phyloP scores from a whole-genome alignment of 2,113 vertebrate species.

The Terrapene triunguis region DNA sequence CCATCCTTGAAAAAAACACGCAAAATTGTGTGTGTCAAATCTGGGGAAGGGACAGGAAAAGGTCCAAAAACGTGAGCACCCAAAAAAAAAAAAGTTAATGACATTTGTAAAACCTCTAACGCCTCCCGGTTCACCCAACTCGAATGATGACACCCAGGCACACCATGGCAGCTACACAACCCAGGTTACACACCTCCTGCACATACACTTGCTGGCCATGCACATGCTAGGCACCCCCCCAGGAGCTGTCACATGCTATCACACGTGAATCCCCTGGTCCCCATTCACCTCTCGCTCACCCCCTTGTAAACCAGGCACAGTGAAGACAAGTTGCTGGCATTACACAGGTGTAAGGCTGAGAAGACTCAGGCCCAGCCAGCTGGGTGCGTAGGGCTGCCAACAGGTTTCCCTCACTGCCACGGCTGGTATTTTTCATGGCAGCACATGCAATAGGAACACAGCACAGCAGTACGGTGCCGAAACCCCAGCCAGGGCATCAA shows the following conservation, averaged over 20 bases:
- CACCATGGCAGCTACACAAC: fast-evolving
- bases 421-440: neutral
- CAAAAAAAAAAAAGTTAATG: neutral
- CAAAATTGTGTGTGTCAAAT: constrained; percentile 3
- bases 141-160: fast-evolving
- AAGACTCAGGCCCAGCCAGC: neutral
- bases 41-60: neutral
- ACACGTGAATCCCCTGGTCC: fast-evolving
- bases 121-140: neutral
- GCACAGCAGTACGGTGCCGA: fast-evolving
- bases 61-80: neutral
- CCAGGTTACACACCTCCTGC: neutral
- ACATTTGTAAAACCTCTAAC: neutral
- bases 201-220: neutral
- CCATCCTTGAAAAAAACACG: neutral
- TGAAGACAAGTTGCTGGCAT: neutral
- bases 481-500: fast-evolving
- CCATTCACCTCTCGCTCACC: neutral
- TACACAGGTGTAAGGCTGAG: neutral
- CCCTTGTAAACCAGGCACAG: too few relatives aligned
- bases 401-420: fast-evolving
- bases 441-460: fast-evolving
- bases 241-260: fast-evolving
- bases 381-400: neutral
- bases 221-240: fast-evolving